Percentiles rank a stretch among this genome's conserved stretches.
Conservation (phyloP, 2,797 vertebrate genomes). For the Acestrorhynchus altus region DNA sequence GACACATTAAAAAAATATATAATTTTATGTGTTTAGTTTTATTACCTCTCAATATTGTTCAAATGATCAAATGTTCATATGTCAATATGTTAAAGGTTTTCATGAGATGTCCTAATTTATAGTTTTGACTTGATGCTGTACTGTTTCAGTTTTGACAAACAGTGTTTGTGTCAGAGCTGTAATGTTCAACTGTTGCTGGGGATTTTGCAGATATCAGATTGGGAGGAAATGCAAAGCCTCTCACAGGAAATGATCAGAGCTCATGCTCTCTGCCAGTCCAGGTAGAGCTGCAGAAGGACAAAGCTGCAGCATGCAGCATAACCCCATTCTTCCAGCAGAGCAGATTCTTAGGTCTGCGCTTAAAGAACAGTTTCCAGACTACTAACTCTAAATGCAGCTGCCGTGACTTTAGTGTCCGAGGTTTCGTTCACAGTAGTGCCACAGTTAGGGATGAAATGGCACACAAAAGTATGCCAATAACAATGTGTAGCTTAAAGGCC, state of each 20-base stretch:
- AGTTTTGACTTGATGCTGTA: background rate
- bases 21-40: too few species aligned
- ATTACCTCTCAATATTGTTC: too few species aligned
- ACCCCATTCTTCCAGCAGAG: background rate
- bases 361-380: too few species aligned
- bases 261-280: background rate
- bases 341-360: too few species aligned
- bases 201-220: background rate
- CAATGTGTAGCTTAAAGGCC: too few species aligned
- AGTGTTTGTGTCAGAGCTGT: background rate
- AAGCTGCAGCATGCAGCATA: background rate
- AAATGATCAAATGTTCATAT: too few species aligned
- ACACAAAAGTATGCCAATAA: too few species aligned
- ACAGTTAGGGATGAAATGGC: too few species aligned
- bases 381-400: too few species aligned
- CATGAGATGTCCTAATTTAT: background rate
- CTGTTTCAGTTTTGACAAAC: background rate
- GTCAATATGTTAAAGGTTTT: background rate
- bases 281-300: background rate
- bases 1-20: too few species aligned
- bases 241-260: slow-evolving; percentile 2
- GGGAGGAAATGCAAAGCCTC: slow-evolving; percentile 4
- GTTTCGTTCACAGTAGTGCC: too few species aligned
- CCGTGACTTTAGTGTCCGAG: too few species aligned
- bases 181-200: background rate